Conservation (phyloP, 2,888 invertebrate genomes). For the Orthosia gracilis region DNA sequence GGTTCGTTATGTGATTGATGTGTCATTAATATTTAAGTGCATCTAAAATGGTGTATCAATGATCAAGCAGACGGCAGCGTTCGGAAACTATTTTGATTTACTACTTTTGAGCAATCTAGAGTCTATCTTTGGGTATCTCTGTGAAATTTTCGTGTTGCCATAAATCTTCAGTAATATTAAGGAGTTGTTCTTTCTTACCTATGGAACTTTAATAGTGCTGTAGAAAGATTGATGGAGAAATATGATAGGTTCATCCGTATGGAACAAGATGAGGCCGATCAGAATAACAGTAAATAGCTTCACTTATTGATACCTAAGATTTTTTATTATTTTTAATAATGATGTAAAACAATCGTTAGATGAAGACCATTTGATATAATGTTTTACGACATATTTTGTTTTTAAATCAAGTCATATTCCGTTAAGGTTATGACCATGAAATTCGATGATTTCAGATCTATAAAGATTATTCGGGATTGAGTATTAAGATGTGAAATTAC, state of each 20-base stretch:
- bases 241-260: neutral
- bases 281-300: slow-evolving; percentile 22
- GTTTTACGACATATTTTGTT: slow-evolving; percentile 31
- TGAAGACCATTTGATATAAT: slow-evolving; percentile 25
- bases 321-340: slow-evolving; percentile 30
- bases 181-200: neutral
- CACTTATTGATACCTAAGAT: slow-evolving; percentile 30
- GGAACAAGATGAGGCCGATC: neutral
- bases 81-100: neutral
- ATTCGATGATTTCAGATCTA: slow-evolving; percentile 57
- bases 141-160: too few species aligned
- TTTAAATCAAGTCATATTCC: slow-evolving; percentile 37
- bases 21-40: slow-evolving; percentile 20
- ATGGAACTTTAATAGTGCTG: neutral
- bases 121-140: too few species aligned
- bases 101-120: too few species aligned
- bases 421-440: slow-evolving; percentile 39
- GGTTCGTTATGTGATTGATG: slow-evolving; percentile 28
- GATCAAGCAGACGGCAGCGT: neutral
- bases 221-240: slow-evolving; percentile 4
- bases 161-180: neutral
- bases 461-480: slow-evolving; percentile 48
- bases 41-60: neutral
- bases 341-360: slow-evolving; percentile 18
- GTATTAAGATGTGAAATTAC: slow-evolving; percentile 44